Conservation (phyloP, 2,797 vertebrate species). For the Eutrigla gurnardus region DNA sequence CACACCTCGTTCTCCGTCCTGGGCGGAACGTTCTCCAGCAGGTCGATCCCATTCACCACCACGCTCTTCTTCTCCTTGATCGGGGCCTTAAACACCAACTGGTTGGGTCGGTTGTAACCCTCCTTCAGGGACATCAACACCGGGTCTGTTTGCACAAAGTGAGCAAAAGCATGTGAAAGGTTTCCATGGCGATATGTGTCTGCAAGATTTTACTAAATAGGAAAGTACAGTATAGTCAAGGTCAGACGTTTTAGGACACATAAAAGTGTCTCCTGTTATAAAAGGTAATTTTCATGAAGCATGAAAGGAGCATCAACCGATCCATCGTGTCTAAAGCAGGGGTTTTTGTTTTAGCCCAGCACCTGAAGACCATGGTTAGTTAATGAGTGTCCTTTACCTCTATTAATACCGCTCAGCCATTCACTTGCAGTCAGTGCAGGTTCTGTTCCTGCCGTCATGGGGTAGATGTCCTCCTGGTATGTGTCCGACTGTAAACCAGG, state of each 20-base stretch:
- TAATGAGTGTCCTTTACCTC: conserved; percentile 83
- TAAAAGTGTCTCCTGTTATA: not conserved
- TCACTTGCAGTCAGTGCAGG: conserved; percentile 92
- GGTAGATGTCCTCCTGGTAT: conserved; percentile 99
- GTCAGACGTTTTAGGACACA: not conserved
- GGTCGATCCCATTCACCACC: conserved; percentile 96
- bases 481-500: conserved; percentile 91
- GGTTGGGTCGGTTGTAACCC: conserved; percentile 91
- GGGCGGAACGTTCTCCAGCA: conserved; percentile 96
- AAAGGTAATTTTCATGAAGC: no score
- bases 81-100: conserved; percentile 93
- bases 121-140: conserved; percentile 97
- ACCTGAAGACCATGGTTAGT: no score
- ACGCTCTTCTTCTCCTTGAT: conserved; percentile 93
- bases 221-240: not conserved
- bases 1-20: conserved; percentile 95
- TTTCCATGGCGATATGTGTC: not conserved
- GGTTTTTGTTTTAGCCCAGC: no score
- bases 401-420: conserved; percentile 94
- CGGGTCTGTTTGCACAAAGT: conserved; percentile 85
- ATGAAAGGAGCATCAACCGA: not conserved
- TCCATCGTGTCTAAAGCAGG: no score
- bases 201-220: no score
- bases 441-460: conserved; percentile 95
- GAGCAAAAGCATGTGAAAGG: conserved; percentile 22